Base-by-base conservation (phyloP, 2,113 vertebrate species). In the Urocitellus parryii region DNA sequence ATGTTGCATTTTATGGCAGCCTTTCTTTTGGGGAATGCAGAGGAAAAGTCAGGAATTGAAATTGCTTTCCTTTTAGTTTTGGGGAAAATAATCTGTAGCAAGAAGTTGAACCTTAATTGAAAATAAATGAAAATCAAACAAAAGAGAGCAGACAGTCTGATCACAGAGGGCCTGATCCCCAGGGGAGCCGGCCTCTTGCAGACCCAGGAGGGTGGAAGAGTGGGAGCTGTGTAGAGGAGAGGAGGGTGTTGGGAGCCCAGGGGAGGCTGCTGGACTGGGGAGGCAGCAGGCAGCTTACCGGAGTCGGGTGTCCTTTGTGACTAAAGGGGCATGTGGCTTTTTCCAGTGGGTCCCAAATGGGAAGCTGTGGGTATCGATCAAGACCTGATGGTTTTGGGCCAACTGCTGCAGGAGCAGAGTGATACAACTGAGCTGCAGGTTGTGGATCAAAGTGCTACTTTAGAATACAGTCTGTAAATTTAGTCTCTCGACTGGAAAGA, bases 401-500 rank as follows among this genome's bases (percentile, higher is more conserved):
- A 13, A 0, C 25, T 32, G 34, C 51, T 18, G 39, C 20, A 8
- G 39, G 12, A 20, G 20, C 2, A 17, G 5, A 25, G 65, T 67
- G 29, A 2, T 32, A 32, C 11, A 29, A 24, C 29, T 6, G 29
- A 67, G 37, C 9, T 80, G 34, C 27, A 8, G 39, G 25, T 8
- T 34, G 37, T 0, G 77, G 48, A 48, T 22, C 11, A 8, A 13
- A 20, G 16, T 20, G 37, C 25, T 24, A 4, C 3, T 34, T 56
- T 61, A 34, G 3, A 11, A 0, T 2, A 0, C 1, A 1, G 56
- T 56, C 56, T 7, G 2, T 5, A 9, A 8, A 22, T 48, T 45
- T 32, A 3, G 45, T 14, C 25, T 68, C 39, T 56, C 27, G 42
- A 0, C 0, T 45, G 45, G 56, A 32, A 73, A 72, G 22, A 5